Conservation (phyloP, 1,140 invertebrate genomes). For the Spodoptera litura region DNA sequence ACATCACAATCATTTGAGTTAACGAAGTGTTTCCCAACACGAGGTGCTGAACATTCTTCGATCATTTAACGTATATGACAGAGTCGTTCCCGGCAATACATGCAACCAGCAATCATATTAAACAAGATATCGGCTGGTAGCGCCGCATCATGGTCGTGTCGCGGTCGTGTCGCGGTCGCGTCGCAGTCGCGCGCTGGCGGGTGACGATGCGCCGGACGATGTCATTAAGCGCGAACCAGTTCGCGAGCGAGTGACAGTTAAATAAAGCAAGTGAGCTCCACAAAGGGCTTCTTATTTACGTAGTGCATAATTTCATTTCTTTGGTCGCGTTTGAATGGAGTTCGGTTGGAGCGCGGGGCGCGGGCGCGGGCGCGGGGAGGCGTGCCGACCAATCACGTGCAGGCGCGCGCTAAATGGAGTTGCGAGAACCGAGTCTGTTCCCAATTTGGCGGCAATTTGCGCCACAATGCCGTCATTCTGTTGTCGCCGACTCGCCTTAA, state of each 20-base stretch:
- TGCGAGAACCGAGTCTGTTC: conserved; percentile 74
- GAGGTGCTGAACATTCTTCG: conserved; percentile 12
- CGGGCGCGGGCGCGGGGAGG: conserved; percentile 58
- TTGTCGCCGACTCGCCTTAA: conserved; percentile 68
- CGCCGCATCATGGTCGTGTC: not conserved
- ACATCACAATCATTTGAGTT: conserved; percentile 15
- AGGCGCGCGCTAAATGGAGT: conserved; percentile 75
- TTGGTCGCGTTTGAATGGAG: conserved; percentile 64
- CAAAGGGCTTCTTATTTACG: conserved; percentile 80
- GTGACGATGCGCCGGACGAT: not conserved
- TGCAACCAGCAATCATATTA: not conserved
- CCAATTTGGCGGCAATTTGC: conserved; percentile 83
- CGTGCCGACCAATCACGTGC: conserved; percentile 80
- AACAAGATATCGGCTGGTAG: not conserved
- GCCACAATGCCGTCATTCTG: conserved; percentile 71
- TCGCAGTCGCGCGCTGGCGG: not conserved
- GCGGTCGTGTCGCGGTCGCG: not conserved
- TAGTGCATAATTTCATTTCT: conserved; percentile 82
- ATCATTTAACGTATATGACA: not conserved
- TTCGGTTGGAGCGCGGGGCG: conserved; percentile 33
- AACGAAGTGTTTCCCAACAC: conserved; percentile 5
- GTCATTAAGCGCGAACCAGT: conserved; percentile 60
- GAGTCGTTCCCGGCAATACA: not conserved
- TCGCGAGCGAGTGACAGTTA: conserved; percentile 65
- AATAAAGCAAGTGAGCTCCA: conserved; percentile 68